Conservation (phyloP, 2,797 vertebrate genomes). For the Lepus oiostolus region DNA sequence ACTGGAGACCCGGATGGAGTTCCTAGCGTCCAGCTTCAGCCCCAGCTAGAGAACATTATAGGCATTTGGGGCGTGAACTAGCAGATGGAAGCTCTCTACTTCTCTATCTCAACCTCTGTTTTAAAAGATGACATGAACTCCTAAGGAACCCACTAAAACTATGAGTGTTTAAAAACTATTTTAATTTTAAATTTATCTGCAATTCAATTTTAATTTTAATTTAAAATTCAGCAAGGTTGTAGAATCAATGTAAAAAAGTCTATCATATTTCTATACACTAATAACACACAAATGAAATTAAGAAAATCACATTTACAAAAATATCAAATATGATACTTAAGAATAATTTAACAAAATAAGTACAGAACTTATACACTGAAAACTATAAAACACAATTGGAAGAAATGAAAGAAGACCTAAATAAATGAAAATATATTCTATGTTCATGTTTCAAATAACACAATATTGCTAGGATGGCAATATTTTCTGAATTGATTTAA, state of each 20-base stretch:
- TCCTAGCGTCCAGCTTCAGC: too few species aligned
- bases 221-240: background rate
- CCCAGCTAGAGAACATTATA: too few species aligned
- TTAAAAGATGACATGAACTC: background rate
- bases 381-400: background rate
- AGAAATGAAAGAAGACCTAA: background rate
- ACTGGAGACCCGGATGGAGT: too few species aligned
- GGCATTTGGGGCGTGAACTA: too few species aligned
- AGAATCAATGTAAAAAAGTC: background rate
- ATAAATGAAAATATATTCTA: background rate
- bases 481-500: background rate
- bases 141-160: background rate
- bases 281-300: constrained; percentile 19
- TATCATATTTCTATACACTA: background rate
- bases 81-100: too few species aligned
- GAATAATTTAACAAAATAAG: background rate
- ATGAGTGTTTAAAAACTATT: background rate
- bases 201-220: too few species aligned
- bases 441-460: background rate
- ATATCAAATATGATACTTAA: background rate
- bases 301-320: background rate
- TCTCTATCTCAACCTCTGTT: too few species aligned
- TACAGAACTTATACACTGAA: background rate
- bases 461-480: background rate
- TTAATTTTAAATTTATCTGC: too few species aligned